phyloP scores from a whole-genome alignment of 92 coral and sea anemone genomes.

The Siderastrea siderea region DNA sequence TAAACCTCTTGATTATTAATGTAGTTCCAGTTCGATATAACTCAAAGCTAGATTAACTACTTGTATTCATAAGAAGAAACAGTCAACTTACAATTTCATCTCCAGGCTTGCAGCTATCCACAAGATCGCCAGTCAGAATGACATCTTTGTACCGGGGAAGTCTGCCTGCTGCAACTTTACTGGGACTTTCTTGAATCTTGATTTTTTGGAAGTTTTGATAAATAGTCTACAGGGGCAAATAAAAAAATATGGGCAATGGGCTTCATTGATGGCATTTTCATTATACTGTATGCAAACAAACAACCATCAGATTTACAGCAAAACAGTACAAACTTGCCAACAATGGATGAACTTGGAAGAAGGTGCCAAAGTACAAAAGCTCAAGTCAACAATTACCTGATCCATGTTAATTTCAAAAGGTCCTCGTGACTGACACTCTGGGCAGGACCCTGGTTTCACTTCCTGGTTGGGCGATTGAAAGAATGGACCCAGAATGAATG shows the following conservation, averaged over 20 bases:
- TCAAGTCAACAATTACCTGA: slow-evolving; percentile 57
- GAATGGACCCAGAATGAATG: slow-evolving; percentile 95
- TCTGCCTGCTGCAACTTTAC: slow-evolving; percentile 96
- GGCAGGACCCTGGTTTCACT: slow-evolving; percentile 96
- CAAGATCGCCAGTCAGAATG: slow-evolving; percentile 92
- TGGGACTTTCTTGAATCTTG: slow-evolving; percentile 99
- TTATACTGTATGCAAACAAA: not conserved
- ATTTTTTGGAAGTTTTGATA: slow-evolving; percentile 97
- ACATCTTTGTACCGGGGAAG: slow-evolving; percentile 98
- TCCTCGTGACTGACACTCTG: slow-evolving; percentile 98
- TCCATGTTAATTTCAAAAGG: slow-evolving; percentile 99
- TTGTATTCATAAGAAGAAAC: no score
- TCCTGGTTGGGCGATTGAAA: slow-evolving; percentile 94
- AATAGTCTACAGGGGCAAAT: slow-evolving; percentile 77
- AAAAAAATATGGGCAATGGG: no score
- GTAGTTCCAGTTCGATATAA: no score
- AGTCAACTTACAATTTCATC: slow-evolving; percentile 94
- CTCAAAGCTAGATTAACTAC: no score
- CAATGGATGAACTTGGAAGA: no score
- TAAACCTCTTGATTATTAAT: no score
- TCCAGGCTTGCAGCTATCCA: slow-evolving; percentile 99
- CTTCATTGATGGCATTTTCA: not conserved
- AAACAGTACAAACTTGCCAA: no score
- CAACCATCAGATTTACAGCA: no score
- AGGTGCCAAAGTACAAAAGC: no score